Base-by-base conservation (phyloP, 2,113 vertebrate species). In the Phylloscopus trochilus region DNA sequence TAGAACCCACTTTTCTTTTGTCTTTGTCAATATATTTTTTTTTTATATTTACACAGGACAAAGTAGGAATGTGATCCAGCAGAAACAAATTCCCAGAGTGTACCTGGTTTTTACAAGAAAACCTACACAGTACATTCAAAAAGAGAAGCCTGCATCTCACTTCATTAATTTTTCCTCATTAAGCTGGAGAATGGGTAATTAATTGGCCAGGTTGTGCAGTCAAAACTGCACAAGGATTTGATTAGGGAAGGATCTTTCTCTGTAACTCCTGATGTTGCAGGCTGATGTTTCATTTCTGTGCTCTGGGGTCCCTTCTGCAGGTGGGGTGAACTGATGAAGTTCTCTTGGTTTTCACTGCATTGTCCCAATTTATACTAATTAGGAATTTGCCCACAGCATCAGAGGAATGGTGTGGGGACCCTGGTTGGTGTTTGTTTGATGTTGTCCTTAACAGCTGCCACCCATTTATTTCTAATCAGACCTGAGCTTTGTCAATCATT, bases 41-140 rank as follows among this genome's bases (percentile, higher is more conserved):
- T 68, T 60, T 58, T 21, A 23, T 58, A 76, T 96, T 96, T 96
- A 93, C 70, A 72, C 81, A 41, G 41, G 56, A 90, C 33, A 89
- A 84, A 74, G 33, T 19, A 35, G 35, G 28, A 95, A 60, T 8
- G 16, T 13, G 39, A n/a, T 66, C 28, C 88, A 83, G 41, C 23
- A 78, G 90, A 93, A 80, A 81, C 39, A 66, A 84, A 86, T 73
- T 93, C 82, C n/a, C 6, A 55, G 62, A 62, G 89, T 26, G 27
- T 88, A 75, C 53, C 10, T 81, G 51, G 1, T 90, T 77, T 96
- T 96, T 96, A 44, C 13, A 74, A 83, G 83, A 69, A 64, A 13
- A 5, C 13, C 12, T 7, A 43, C 18, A 16, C 2, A 52, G 5
- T 41, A 13, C 28, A 70, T 30, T 21, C 53, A 79, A 43, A 43